Conservation (phyloP, 1,140 invertebrate genomes). For the Halesus radiatus region DNA sequence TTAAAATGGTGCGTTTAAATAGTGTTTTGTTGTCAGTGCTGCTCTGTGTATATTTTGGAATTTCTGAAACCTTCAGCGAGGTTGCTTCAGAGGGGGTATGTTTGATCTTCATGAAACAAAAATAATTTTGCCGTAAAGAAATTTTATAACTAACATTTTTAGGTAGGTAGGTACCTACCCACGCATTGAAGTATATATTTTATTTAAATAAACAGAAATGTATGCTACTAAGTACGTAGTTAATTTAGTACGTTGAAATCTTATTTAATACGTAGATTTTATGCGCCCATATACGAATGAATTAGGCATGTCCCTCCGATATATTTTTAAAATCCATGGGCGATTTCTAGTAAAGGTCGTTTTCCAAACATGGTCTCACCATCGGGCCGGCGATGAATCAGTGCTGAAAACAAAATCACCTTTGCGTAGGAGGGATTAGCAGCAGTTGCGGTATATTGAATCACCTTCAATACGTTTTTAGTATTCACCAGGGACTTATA, state of each 20-base stretch:
- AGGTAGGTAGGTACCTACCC: too few species aligned
- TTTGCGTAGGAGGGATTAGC: neutral
- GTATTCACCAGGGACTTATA: too few species aligned
- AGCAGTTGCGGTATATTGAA: neutral
- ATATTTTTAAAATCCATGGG: neutral
- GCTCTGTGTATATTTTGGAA: slow-evolving; percentile 47
- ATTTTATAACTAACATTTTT: too few species aligned
- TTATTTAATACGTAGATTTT: too few species aligned
- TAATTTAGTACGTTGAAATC: too few species aligned
- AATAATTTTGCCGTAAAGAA: too few species aligned
- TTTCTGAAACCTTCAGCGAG: slow-evolving; percentile 39
- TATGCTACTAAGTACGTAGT: too few species aligned
- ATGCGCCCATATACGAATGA: too few species aligned
- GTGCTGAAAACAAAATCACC: neutral
- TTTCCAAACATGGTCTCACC: slow-evolving; percentile 16
- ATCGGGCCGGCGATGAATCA: slow-evolving; percentile 7
- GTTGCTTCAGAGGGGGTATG: slow-evolving; percentile 53
- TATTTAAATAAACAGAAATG: too few species aligned
- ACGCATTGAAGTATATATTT: too few species aligned
- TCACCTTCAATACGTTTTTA: neutral
- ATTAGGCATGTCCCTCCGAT: too few species aligned
- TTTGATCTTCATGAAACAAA: neutral
- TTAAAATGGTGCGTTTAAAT: slow-evolving; percentile 41
- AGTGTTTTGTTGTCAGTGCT: slow-evolving; percentile 49
- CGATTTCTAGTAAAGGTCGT: slow-evolving; percentile 5